Evolutionary conservation across 2,113 vertebrate genomes (phyloP).

Genomic region (Rhinopomastus cyanomelas): DNA sequence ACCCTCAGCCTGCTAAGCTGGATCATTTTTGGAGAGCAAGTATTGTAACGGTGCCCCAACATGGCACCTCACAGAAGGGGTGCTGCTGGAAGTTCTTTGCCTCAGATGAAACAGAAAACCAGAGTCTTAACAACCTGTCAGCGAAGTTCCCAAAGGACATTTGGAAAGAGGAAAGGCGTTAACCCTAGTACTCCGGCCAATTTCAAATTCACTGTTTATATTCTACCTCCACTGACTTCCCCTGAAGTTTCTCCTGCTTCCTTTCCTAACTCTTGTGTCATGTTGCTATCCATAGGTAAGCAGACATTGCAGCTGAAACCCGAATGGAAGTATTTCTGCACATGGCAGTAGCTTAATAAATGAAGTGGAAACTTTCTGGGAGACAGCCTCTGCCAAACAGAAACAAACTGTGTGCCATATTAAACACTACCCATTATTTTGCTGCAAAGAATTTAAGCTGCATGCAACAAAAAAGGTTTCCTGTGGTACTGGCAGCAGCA

Average conservation of each 20-base stretch:
- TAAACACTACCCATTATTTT: background rate
- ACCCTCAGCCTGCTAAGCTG: background rate
- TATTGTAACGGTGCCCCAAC: background rate
- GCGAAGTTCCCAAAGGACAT: background rate
- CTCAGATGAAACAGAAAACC: conserved; percentile 17
- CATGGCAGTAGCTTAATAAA: background rate
- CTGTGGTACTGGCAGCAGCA: background rate
- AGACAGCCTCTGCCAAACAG: background rate
- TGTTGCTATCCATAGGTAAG: background rate
- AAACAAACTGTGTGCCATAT: background rate
- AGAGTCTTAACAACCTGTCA: background rate
- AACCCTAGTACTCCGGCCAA: background rate
- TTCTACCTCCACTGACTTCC: conserved; percentile 13
- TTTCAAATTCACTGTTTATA: conserved; percentile 22
- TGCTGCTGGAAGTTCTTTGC: background rate
- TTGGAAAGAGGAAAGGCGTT: conserved; percentile 42
- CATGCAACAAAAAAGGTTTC: background rate
- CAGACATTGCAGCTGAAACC: background rate
- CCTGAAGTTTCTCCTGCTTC: conserved; percentile 15
- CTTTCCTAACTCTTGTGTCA: background rate
- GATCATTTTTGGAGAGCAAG: background rate
- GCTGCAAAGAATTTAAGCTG: background rate
- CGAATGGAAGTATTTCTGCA: background rate
- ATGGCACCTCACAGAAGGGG: background rate
- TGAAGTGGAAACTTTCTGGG: background rate